These are phyloP conservation scores for Helicoverpa zea DNA, from an alignment of 1,140 invertebrate species.

Conservation along the genomic window DNA sequence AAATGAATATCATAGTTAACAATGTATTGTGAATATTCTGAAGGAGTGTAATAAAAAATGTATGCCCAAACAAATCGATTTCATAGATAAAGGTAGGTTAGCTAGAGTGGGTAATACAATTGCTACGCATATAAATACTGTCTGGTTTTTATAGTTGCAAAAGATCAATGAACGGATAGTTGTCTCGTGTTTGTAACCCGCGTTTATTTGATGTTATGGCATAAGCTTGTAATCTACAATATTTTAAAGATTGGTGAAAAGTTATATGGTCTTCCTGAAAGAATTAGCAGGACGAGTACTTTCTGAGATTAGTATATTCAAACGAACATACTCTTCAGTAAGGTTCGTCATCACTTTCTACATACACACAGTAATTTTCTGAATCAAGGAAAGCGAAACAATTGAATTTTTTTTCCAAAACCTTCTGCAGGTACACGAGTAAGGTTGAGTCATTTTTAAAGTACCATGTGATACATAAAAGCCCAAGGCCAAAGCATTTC, in stretches of 20 bases:
- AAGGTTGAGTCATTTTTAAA: background rate
- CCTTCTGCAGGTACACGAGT: background rate
- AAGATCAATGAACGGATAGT: background rate
- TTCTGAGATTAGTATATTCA: too few relatives aligned
- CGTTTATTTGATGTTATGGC: too few relatives aligned
- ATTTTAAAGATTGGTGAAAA: too few relatives aligned
- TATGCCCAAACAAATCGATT: background rate
- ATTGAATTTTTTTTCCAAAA: background rate
- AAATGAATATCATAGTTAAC: too few relatives aligned
- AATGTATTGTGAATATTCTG: too few relatives aligned
- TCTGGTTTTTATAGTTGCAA: background rate
- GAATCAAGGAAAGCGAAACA: background rate
- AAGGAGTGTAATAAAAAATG: background rate
- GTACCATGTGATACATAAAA: background rate
- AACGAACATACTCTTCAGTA: too few relatives aligned
- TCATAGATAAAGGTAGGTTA: background rate
- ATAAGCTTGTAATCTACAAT: too few relatives aligned
- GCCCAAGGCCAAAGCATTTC: conserved; percentile 10
- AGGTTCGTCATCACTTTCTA: too few relatives aligned
- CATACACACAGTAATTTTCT: background rate
- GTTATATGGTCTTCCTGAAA: too few relatives aligned
- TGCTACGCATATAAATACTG: background rate
- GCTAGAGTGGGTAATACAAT: background rate
- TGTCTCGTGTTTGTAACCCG: too few relatives aligned
- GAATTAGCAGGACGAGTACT: too few relatives aligned